phyloP scores from a whole-genome alignment of 2,888 invertebrate genomes.

The Dichetophora obliterata region DNA sequence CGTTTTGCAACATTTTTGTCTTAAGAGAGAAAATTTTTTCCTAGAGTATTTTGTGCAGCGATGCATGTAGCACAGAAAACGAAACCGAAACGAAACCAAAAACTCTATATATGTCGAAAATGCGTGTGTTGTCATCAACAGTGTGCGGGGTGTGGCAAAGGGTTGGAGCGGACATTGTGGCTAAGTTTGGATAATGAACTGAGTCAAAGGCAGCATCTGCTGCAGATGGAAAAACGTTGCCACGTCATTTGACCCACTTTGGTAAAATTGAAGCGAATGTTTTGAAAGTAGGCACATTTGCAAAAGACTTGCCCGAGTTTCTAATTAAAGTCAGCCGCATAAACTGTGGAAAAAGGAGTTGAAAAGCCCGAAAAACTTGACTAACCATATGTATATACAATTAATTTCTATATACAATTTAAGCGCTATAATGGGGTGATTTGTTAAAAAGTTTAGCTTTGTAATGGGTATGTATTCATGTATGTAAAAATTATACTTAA shows the following conservation, averaged over 20 bases:
- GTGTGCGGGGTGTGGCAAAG: too few species aligned
- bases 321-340: neutral
- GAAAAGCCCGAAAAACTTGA: neutral
- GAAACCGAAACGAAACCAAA: slow-evolving; percentile 7
- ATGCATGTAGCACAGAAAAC: neutral
- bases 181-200: neutral
- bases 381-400: neutral
- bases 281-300: neutral
- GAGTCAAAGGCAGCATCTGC: slow-evolving; percentile 3
- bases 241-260: slow-evolving; percentile 21
- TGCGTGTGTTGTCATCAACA: neutral
- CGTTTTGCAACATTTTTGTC: too few species aligned
- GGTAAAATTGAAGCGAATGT: neutral
- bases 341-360: neutral
- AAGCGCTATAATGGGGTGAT: too few species aligned
- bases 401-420: too few species aligned
- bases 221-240: neutral
- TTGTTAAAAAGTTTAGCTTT: too few species aligned
- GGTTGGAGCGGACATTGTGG: neutral
- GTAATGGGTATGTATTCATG: too few species aligned
- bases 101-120: neutral
- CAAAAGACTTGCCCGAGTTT: neutral
- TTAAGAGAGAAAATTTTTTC: neutral
- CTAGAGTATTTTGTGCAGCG: neutral
- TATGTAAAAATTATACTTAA: too few species aligned